Base-by-base conservation (phyloP, 2,113 vertebrate genomes). In the Eurypyga helias region DNA sequence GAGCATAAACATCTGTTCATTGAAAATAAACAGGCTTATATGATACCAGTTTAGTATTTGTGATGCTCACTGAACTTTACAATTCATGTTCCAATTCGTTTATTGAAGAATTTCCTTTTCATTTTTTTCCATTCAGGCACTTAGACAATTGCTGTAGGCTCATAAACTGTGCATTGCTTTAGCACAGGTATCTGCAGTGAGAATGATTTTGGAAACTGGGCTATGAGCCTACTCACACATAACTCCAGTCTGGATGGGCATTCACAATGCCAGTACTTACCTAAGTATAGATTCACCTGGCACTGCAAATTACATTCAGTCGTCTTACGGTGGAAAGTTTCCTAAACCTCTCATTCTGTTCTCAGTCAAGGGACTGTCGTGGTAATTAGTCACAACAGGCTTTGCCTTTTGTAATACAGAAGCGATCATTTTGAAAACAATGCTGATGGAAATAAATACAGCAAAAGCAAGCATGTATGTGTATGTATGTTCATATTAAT, bases 141-240 rank as follows among this genome's bases (percentile, higher is more conserved):
- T 86, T 69, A 24, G 33, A 38, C 7, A 57, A n/a, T 12, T 54
- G 41, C 20, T 49, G 28, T 20, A 61, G 24, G 15, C 46, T 77
- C n/a, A 70, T 41, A 86, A 77, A 49, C 43, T 57, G 10, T 34
- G 26, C 2, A 3, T 14, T 31, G 8, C 28, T 90, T 87, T 85
- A 79, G 6, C 16, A 19, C 1, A 3, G 25, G 4, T 57, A 19
- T 4, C 48, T 80, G 38, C 0, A 0, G 6, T 71, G 31, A 55
- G 18, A 76, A 55, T 17, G 7, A 17, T 18, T 94, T 90, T 83
- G 28, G 38, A 88, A 90, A 45, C 24, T 23, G 17, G 11, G 13
- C 10, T 79, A 13, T 26, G 36, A 46, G 10, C 11, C 43, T 58
- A 23, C 7, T 38, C 17, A 11, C 0, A 0, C 28, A 4, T 34